Base-by-base conservation (phyloP, 1,140 invertebrate genomes). In the Heliothis subflexa region DNA sequence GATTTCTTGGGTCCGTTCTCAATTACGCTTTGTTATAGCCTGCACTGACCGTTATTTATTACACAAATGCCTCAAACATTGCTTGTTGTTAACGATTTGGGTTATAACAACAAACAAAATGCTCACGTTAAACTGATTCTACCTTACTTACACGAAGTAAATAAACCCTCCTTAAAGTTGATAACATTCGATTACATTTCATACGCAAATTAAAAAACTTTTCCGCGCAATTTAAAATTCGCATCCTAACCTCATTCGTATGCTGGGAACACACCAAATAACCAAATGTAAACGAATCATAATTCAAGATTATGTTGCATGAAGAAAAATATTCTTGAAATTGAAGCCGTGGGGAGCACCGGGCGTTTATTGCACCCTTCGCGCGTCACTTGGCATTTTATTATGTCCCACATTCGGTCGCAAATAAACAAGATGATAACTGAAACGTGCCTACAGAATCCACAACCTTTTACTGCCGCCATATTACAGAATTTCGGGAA, bases 371-470 rank as follows among this genome's bases (percentile, higher is more conserved):
- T 71, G 66, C 79, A 71, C 11, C 79, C 62, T 76, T 55, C 54
- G 21, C 33, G 54, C 76, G 64, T 78, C 76, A 62, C 54, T 78
- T 72, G 57, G 1, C 68, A 40, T 78, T 78, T 72, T 79, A 75
- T 74, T 74, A 68, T 55, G 78, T 79, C 61, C 62, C 78, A 74
- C 78, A 68, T 74, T 79, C 75, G 71, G 78, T 52, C 47, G 59
- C 62, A 25, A 68, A 79, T 79, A 79, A 79, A 79, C 78, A 79
- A 74, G 70, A 79, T 75, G 73, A 75, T 79, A 70, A 74, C 78
- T 47, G 71, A 59, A 74, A 74, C 71, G 33, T 73, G 75, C 64
- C 62, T 16, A 78, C 64, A 57, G 66, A 71, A 68, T 52, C 18
- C 55, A 59, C 64, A 55, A 78, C 76, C 54, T 70, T 68, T 66